Conservation (phyloP, 2,888 invertebrate genomes). For the Ariolimax columbianus region DNA sequence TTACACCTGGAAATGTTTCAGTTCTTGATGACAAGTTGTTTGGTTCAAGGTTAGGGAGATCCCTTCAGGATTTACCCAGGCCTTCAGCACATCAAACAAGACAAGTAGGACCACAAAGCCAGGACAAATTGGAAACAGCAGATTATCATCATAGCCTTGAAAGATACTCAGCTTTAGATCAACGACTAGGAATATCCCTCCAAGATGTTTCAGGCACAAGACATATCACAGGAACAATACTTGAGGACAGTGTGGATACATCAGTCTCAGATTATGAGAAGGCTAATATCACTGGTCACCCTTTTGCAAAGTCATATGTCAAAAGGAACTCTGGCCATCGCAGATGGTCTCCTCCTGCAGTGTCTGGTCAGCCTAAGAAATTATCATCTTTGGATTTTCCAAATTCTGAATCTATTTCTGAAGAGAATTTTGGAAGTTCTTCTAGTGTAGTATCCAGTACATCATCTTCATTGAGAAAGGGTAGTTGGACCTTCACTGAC, state of each 20-base stretch:
- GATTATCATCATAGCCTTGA: background rate
- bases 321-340: background rate
- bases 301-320: too few species aligned
- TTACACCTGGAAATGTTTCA: background rate
- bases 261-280: background rate
- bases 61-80: background rate
- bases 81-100: too few species aligned
- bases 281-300: background rate
- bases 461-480: background rate
- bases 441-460: background rate
- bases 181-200: background rate
- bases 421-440: background rate
- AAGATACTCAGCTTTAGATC: background rate
- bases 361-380: background rate
- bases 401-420: background rate
- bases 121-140: background rate
- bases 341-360: background rate
- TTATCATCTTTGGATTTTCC: background rate
- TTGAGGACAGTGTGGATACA: background rate
- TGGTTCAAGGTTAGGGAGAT: background rate
- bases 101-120: too few species aligned
- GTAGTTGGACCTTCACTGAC: background rate
- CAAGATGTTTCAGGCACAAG: background rate
- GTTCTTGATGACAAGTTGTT: background rate
- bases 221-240: slow-evolving; percentile 19